Conservation (phyloP, 2,888 invertebrate species). For the Eristalis arbustorum region DNA sequence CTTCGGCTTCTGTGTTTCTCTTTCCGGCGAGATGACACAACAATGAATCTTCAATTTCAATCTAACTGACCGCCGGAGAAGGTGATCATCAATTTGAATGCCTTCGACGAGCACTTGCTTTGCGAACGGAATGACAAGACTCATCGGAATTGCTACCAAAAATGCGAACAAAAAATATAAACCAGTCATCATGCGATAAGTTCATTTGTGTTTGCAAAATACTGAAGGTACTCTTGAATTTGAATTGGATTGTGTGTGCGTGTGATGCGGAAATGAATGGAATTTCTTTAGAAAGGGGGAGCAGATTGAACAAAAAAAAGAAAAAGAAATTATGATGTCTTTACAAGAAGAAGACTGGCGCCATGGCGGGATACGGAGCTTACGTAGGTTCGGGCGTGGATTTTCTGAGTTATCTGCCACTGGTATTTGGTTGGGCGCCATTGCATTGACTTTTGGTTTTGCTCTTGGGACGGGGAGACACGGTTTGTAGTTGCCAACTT, state of each 20-base stretch:
- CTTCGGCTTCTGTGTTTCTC: constrained; percentile 21
- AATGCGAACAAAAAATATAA: not conserved
- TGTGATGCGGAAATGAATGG: not conserved
- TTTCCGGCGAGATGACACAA: not conserved
- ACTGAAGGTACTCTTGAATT: not conserved
- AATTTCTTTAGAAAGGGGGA: not conserved
- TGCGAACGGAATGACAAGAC: not conserved
- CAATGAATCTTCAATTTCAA: not conserved
- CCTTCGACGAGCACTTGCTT: not conserved
- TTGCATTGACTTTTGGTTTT: no score
- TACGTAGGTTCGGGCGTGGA: not conserved
- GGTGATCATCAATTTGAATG: constrained; percentile 8
- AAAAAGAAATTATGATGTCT: not conserved
- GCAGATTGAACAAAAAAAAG: not conserved
- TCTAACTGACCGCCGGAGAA: not conserved
- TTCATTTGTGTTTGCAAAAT: not conserved
- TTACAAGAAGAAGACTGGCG: not conserved
- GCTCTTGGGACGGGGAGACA: no score
- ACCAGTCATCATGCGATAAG: not conserved
- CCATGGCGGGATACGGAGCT: not conserved
- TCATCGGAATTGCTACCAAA: not conserved
- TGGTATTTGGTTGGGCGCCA: no score
- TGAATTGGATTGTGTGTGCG: not conserved
- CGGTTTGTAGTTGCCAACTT: no score
- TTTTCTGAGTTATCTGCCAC: not conserved